Evolutionary conservation across 2,113 vertebrate genomes (phyloP), one percentile per base, ranked within the genome.

Genomic region (Hemiprocne comata): DNA sequence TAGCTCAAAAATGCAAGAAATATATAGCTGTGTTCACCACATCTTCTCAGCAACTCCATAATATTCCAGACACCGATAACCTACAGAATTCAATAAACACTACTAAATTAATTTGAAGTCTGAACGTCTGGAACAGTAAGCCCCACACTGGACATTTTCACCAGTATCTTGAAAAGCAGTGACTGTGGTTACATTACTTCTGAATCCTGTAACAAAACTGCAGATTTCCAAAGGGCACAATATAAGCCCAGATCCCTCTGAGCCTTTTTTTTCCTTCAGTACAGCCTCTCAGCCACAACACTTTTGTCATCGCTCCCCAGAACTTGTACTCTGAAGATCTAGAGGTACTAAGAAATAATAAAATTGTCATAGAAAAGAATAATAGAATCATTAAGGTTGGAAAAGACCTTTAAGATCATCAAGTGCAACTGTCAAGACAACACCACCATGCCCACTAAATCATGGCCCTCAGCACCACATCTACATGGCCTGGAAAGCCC

Each of bases 91-190:
- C 40, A 70, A 5, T 7, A 54, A 40, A 46, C 5, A 38, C 7
- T 29, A 19, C 23, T 29, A 20, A 20, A 50, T 21, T 51, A 86
- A 79, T 50, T 40, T 48, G 70, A 25, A 10, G 11, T 17, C 11
- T 33, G 26, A 48, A 24, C 13, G 28, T 28, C 36, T 74, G 17
- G 20, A 79, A 79, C 3, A 5, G 11, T 26, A 51, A 60, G 8
- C 15, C 24, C 61, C 42, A 34, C 2, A 42, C 5, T 4, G 11
- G 20, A 24, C 11, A 31, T 34, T 85, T 81, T 57, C 33, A 84
- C 9, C 11, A 20, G 0, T 4, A 67, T 7, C 28, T 57, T 31
- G 7, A 75, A 44, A 60, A 77, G 18, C 0, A 50, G 11, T 1
- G 14, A 40, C 40, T 23, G n/a, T 8, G 2, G 44, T 46, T 55